A percentile compares a stretch with the other conserved stretches of the same genome.
Conservation (phyloP, 2,113 vertebrate genomes). For the Neotragus pygmaeus region DNA sequence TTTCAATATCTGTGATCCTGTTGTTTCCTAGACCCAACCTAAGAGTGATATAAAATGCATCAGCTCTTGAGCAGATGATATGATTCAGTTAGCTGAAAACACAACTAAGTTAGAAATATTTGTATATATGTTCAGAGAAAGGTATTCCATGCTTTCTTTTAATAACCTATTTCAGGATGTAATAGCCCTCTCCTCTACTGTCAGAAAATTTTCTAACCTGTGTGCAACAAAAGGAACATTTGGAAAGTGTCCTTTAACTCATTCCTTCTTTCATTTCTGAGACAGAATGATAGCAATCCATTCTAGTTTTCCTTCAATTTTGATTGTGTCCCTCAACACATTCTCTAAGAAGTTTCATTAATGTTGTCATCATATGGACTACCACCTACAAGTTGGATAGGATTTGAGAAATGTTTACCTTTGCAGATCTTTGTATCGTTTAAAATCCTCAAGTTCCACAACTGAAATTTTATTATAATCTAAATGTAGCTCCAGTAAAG, state of each 20-base stretch:
- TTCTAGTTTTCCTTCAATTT: background rate
- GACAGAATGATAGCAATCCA: background rate
- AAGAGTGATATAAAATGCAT: conserved; percentile 63
- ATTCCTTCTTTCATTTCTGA: background rate
- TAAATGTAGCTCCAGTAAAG: conserved; percentile 91
- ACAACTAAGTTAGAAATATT: background rate
- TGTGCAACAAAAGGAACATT: background rate
- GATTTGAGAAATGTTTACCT: conserved; percentile 81
- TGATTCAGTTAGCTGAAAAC: conserved; percentile 9
- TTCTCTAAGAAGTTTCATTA: background rate
- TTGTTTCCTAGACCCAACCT: conserved; percentile 94
- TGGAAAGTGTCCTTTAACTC: background rate
- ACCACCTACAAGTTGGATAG: background rate
- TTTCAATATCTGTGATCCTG: conserved; percentile 94
- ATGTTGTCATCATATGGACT: background rate
- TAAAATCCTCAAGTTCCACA: conserved; percentile 94
- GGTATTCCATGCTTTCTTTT: background rate
- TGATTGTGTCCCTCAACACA: background rate
- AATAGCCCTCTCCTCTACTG: background rate
- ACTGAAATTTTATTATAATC: conserved; percentile 94
- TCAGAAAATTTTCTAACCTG: background rate
- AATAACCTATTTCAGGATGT: background rate
- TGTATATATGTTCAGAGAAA: background rate
- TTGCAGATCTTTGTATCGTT: conserved; percentile 91
- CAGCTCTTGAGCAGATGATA: background rate